phyloP scores from a whole-genome alignment of 2,888 invertebrate species.

The Actias luna region DNA sequence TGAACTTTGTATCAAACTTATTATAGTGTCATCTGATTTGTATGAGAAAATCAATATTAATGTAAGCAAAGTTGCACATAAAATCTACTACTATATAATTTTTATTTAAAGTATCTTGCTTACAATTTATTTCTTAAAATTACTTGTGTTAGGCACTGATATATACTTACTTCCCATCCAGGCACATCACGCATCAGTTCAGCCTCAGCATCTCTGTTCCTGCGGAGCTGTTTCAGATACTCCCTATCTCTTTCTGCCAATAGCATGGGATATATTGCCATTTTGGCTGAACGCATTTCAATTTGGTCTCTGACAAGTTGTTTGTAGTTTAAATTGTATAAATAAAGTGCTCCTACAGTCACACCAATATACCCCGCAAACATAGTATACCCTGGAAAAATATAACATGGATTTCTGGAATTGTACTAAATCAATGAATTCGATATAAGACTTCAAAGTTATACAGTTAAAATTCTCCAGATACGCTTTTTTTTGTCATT shows the following conservation, averaged over 20 bases:
- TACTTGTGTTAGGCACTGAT: background rate
- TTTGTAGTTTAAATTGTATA: slow-evolving; percentile 82
- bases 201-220: slow-evolving; percentile 91
- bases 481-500: background rate
- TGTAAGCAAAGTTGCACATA: too few species aligned
- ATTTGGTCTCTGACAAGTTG: slow-evolving; percentile 80
- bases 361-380: slow-evolving; percentile 83
- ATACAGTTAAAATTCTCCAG: background rate
- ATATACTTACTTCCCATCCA: slow-evolving; percentile 87
- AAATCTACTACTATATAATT: background rate
- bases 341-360: slow-evolving; percentile 79
- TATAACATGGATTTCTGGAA: background rate
- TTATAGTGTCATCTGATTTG: too few species aligned
- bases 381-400: slow-evolving; percentile 81
- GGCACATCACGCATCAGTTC: slow-evolving; percentile 94
- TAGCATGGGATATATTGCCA: slow-evolving; percentile 89
- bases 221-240: slow-evolving; percentile 89
- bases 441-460: too few species aligned
- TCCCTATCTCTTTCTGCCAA: slow-evolving; percentile 92
- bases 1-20: too few species aligned
- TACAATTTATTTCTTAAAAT: background rate
- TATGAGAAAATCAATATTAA: too few species aligned
- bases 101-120: background rate
- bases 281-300: slow-evolving; percentile 89
- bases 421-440: too few species aligned